Evolutionary conservation across 1,140 invertebrate genomes (phyloP), one percentile per base, ranked within the genome.

Genomic region (Bombus waltoni): DNA sequence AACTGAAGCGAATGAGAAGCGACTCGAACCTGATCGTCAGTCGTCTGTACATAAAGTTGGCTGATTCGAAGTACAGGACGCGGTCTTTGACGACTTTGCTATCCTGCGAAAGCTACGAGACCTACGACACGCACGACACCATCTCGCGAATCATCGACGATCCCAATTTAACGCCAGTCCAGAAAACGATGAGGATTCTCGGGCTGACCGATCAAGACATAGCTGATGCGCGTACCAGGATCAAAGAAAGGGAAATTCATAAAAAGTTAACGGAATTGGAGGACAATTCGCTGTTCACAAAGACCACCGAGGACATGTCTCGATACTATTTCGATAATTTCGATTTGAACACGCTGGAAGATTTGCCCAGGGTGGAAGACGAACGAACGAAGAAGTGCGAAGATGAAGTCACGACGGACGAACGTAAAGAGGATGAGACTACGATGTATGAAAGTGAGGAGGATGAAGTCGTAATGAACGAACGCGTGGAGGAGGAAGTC

Each of bases 111-210:
- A 92, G 86, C 42, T 44, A 62, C 5, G 86, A 90, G 0, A 86
- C 91, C 1, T 72, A 76, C 57, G 68, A 85, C 3, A 76, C 85
- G 1, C 83, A 90, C 4, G 71, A 85, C 11, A 75, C 71, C 0
- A 75, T 72, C 38, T 68, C 84, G 42, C 35, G 47, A 2, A 78
- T 57, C 18, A 62, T 88, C 4, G 80, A 87, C 22, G 83, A 87
- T 70, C 6, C 59, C 1, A 15, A 40, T 28, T 62, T 93, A 25
- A 83, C 87, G 1, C 89, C 88, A 4, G 77, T 75, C 0, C 87
- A 93, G 53, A 94, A 92, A 62, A 82, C 92, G 1, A 90, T 91
- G 89, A 91, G 53, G 70, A 81, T 93, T 1, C 71, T 94, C 0
- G 87, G 87, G 0, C 11, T 92, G 22, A 89, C 88, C 0, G 44